Evolutionary conservation across 1,140 invertebrate species (phyloP), one percentile per base, ranked within the genome.

Genomic region (Leptonema lineaticorne): DNA sequence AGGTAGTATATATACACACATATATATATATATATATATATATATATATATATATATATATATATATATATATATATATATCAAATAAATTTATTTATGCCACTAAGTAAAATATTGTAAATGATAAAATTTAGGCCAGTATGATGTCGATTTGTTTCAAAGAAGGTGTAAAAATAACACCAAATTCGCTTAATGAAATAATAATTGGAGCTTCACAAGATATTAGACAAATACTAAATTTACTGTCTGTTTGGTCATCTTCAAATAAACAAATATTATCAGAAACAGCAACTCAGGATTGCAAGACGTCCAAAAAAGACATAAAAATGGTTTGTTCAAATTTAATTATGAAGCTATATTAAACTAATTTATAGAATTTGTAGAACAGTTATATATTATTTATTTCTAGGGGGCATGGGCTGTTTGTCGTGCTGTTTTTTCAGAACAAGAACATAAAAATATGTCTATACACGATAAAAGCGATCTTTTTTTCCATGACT

Each of bases 401-500:
- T 20, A 18, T 18, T 68, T 76, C 2, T 73, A 89, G 87, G 94
- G 94, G 26, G 93, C 94, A 0, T 99, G 97, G 91, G 96, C 99
- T 74, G 95, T 96, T 0, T 85, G 92, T 46, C 86, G 90, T 30
- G 94, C 93, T 79, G 92, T 98, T 1, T 98, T 99, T 78, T 89
- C 88, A 26, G 84, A 88, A 20, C 86, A 90, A 33, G 92, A 95
- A 63, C 90, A 95, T 72, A 89, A 90, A 74, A 84, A 81, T 0
- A 97, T 96, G 92, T 87, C 80, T 14, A 82, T 96, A 1, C 82
- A 88, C 73, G 93, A 98, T 74, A 97, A 96, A 80, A 90, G 88
- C 50, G 91, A 93, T 76, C 79, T 99, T 41, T 99, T 99, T 81
- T 99, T 99, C 81, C 89, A 95, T 72, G 98, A 99, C 83, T 99